These are phyloP conservation scores for Pogonocherus hispidulus DNA, from an alignment of 2,888 invertebrate species.

Conservation along the genomic window DNA sequence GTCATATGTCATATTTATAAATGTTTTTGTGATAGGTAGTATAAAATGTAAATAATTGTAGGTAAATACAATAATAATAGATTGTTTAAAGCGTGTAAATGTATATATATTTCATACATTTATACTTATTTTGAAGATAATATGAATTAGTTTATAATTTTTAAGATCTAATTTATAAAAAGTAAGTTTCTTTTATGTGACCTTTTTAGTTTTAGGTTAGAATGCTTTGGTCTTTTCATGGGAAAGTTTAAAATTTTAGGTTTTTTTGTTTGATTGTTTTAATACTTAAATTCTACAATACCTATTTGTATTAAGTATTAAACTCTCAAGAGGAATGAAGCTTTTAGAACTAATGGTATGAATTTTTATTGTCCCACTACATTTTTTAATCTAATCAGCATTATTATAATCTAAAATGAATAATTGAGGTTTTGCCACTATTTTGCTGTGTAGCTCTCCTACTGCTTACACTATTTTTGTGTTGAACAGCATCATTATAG, in stretches of 20 bases:
- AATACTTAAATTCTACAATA: slow-evolving; percentile 8
- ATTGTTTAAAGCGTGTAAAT: neutral
- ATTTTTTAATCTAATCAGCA: slow-evolving; percentile 27
- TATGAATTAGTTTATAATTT: neutral
- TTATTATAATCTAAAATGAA: slow-evolving; percentile 1
- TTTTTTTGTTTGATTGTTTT: slow-evolving; percentile 9
- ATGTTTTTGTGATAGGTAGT: slow-evolving; percentile 5
- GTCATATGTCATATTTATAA: no score
- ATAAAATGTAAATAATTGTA: neutral
- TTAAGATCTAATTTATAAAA: neutral
- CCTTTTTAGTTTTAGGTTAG: slow-evolving; percentile 38
- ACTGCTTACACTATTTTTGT: slow-evolving; percentile 5
- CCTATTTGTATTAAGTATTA: slow-evolving; percentile 1
- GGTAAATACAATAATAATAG: slow-evolving; percentile 4
- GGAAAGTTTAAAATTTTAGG: slow-evolving; percentile 16
- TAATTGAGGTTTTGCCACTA: neutral
- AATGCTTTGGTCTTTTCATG: slow-evolving; percentile 34
- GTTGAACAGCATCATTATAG: neutral
- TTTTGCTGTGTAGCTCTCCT: slow-evolving; percentile 8
- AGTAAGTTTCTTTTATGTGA: slow-evolving; percentile 34
- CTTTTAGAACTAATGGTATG: slow-evolving; percentile 55
- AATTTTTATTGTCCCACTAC: slow-evolving; percentile 27
- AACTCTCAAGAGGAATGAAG: slow-evolving; percentile 53
- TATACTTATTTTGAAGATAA: neutral
- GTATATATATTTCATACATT: neutral